Evolutionary conservation across 2,797 vertebrate genomes (phyloP), one percentile per base, ranked within the genome.

Genomic region (Neosilurus hyrtlii): DNA sequence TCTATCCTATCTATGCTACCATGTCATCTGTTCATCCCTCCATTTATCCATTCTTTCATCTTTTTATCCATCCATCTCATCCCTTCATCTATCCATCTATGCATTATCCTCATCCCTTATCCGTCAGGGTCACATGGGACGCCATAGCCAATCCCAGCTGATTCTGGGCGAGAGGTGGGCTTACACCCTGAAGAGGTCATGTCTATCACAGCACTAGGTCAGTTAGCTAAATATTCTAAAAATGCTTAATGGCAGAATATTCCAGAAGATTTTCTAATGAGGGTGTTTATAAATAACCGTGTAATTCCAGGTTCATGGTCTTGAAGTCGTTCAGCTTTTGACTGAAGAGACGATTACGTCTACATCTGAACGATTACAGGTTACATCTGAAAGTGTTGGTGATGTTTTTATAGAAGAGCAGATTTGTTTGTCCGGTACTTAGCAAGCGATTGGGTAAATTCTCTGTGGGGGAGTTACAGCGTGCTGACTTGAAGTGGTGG

Each of bases 351-450:
- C 20, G 16, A 37, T 70, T n/a, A n/a, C n/a, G n/a, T n/a, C n/a
- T n/a, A n/a, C n/a, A n/a, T n/a, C n/a, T n/a, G n/a, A n/a, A n/a
- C n/a, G n/a, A n/a, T n/a, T n/a, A n/a, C n/a, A n/a, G n/a, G n/a
- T n/a, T n/a, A n/a, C n/a, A n/a, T 4, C 54, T 59, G 54, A 22
- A n/a, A 57, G 30, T 59, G 54, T 26, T 10, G 1, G 54, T 59
- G 54, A 37, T 2, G 18, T 59, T 75, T 75, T 8, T 59, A 75
- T 16, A 3, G 24, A 35, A 26, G 63, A 79, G 67, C 82, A 80
- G 82, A 81, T 85, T 85, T 84, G 82, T 85, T 86, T 85, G 76
- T 80, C 37, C 26, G 37, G 26, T 79, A 54, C 20, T 81, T 37
- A 56, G 51, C 20, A 26, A 79, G 52, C 16, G 81, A 78, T 81